These are phyloP conservation scores for Rynchops niger DNA, from an alignment of 2,113 vertebrate genomes.

Conservation along the genomic window DNA sequence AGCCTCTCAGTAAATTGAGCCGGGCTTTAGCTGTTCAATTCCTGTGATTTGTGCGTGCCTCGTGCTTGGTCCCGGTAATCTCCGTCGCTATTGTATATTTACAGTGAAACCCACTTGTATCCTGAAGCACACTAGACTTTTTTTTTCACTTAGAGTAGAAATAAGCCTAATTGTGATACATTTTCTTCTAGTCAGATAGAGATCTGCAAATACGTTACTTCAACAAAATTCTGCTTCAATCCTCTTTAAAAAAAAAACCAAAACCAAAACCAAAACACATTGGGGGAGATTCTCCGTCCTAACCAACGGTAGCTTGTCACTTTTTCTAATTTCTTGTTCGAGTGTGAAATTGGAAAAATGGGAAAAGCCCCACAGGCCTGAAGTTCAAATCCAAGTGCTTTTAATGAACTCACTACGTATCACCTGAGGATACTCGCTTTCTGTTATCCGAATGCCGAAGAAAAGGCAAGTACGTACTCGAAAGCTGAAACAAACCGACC, in stretches of 20 bases:
- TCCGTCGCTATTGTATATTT: conserved; percentile 12
- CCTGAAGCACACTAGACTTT: background rate
- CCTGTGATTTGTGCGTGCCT: conserved; percentile 23
- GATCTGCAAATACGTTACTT: conserved; percentile 2
- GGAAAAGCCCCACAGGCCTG: background rate
- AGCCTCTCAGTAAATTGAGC: conserved; percentile 39
- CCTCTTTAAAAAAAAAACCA: background rate
- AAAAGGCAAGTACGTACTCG: background rate
- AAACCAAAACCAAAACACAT: background rate
- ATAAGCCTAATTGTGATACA: conserved; percentile 16
- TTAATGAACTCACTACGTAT: background rate
- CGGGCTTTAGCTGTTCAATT: conserved; percentile 34
- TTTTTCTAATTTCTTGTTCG: conserved; percentile 15
- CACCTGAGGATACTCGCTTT: background rate
- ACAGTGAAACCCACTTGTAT: background rate
- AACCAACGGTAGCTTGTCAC: background rate
- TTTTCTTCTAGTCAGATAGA: conserved; percentile 28
- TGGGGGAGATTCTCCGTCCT: background rate
- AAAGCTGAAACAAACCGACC: background rate
- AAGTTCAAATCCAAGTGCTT: background rate
- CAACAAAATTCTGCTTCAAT: conserved; percentile 19
- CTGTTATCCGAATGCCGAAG: background rate
- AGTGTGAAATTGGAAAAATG: conserved; percentile 33
- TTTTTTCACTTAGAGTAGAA: background rate
- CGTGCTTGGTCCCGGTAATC: background rate